These are phyloP conservation scores for Gadopsis bispinosus DNA, from an alignment of 2,797 vertebrate genomes.

Conservation along the genomic window DNA sequence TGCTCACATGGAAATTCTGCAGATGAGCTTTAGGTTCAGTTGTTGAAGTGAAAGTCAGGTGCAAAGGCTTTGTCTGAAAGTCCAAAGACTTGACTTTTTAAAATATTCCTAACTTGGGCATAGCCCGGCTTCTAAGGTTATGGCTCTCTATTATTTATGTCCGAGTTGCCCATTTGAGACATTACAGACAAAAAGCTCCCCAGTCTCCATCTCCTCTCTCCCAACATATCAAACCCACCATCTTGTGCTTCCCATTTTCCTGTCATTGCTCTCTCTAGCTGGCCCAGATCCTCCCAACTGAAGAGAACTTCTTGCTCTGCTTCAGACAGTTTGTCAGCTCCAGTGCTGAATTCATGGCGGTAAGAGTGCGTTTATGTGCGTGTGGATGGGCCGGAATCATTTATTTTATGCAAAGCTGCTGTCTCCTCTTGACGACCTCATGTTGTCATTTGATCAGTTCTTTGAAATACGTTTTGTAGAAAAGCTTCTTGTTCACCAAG, in stretches of 20 bases:
- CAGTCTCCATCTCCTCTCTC: slow-evolving; percentile 24
- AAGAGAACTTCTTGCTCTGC: slow-evolving; percentile 97
- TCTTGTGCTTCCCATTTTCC: slow-evolving; percentile 60
- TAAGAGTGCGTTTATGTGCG: slow-evolving; percentile 75
- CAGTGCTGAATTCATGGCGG: slow-evolving; percentile 96
- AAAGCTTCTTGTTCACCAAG: slow-evolving; percentile 18
- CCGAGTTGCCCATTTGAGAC: slow-evolving; percentile 49
- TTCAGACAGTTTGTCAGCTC: slow-evolving; percentile 95
- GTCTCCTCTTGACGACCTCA: not conserved
- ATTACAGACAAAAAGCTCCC: slow-evolving; percentile 54
- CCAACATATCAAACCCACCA: slow-evolving; percentile 39
- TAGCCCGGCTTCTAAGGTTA: slow-evolving; percentile 43
- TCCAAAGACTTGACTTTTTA: slow-evolving; percentile 13
- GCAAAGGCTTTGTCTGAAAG: slow-evolving; percentile 25
- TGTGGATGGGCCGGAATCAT: not conserved
- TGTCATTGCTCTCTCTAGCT: slow-evolving; percentile 82
- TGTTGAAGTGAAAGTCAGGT: slow-evolving; percentile 10
- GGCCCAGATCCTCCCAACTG: slow-evolving; percentile 97
- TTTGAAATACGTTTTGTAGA: not conserved
- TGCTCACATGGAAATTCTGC: slow-evolving; percentile 8
- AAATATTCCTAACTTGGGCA: slow-evolving; percentile 26
- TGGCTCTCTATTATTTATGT: slow-evolving; percentile 70
- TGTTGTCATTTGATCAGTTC: slow-evolving; percentile 27
- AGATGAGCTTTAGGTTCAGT: slow-evolving; percentile 20
- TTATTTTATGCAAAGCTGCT: slow-evolving; percentile 14